phyloP scores from a whole-genome alignment of 2,113 vertebrate species.

The Amblyopsis rosae region DNA sequence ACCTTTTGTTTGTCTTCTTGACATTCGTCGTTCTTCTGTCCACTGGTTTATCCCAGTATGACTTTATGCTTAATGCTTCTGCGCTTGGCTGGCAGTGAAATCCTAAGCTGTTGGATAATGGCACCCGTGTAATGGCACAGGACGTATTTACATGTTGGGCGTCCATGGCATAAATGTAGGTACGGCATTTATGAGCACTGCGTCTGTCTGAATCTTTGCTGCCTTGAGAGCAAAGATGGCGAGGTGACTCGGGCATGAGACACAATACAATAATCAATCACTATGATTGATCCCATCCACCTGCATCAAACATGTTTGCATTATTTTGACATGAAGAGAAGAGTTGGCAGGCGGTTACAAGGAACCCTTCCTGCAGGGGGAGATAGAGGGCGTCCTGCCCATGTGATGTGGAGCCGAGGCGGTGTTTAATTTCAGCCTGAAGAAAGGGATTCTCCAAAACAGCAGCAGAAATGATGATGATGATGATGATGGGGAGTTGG shows the following conservation, averaged over 20 bases:
- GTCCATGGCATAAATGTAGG: slow-evolving; percentile 70
- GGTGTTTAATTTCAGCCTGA: slow-evolving; percentile 66
- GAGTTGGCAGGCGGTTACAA: slow-evolving; percentile 68
- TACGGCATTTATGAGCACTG: slow-evolving; percentile 64
- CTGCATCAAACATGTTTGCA: slow-evolving; percentile 59
- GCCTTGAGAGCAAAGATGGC: slow-evolving; percentile 63
- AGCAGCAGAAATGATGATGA: slow-evolving; percentile 56
- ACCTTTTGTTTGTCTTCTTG: slow-evolving; percentile 20
- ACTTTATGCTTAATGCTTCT: slow-evolving; percentile 57
- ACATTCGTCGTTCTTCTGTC: slow-evolving; percentile 33
- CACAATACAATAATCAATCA: not conserved
- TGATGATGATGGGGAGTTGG: slow-evolving; percentile 12
- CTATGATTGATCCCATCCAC: slow-evolving; percentile 34
- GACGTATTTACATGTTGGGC: slow-evolving; percentile 34
- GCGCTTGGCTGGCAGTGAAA: slow-evolving; percentile 40
- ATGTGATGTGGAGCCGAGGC: slow-evolving; percentile 60
- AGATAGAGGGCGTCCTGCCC: slow-evolving; percentile 59
- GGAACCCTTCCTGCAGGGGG: slow-evolving; percentile 54
- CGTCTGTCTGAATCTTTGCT: slow-evolving; percentile 66
- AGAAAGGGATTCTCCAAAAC: slow-evolving; percentile 42
- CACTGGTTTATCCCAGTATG: slow-evolving; percentile 36
- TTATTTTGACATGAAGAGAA: slow-evolving; percentile 73
- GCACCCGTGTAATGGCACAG: slow-evolving; percentile 45
- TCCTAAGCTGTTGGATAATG: slow-evolving; percentile 36
- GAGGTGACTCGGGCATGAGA: slow-evolving; percentile 54